These are phyloP conservation scores for Octonoba sinensis DNA, from an alignment of 2,888 invertebrate species.

Conservation along the genomic window DNA sequence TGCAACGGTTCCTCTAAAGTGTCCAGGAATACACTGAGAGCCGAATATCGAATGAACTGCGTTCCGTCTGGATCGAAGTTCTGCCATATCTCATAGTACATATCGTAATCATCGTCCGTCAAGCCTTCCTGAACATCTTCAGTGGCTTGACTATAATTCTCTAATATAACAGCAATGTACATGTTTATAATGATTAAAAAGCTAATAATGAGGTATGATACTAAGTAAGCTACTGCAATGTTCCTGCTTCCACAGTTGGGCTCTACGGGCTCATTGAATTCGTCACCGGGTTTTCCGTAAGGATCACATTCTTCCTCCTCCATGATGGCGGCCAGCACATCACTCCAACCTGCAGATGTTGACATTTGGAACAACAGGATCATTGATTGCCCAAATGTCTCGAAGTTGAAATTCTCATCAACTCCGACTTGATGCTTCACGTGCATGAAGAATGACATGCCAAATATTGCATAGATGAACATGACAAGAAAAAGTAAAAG, in stretches of 20 bases:
- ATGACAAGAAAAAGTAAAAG: conserved; percentile 96
- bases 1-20: conserved; percentile 96
- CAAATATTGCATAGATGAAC: conserved; percentile 99
- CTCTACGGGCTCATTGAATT: conserved; percentile 41
- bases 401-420: conserved; percentile 97
- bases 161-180: conserved; percentile 99
- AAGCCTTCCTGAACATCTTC: conserved; percentile 87
- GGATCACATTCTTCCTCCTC: conserved; percentile 87
- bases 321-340: conserved; percentile 93
- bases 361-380: conserved; percentile 98
- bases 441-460: conserved; percentile 99
- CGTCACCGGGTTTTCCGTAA: conserved; percentile 75
- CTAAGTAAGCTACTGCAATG: conserved; percentile 93
- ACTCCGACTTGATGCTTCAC: conserved; percentile 94
- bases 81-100: conserved; percentile 99
- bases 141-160: conserved; percentile 98
- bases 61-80: conserved; percentile 98
- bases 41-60: conserved; percentile 95
- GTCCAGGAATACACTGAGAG: conserved; percentile 94
- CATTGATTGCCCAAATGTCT: conserved; percentile 98
- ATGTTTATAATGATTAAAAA: conserved; percentile 99
- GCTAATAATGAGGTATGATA: conserved; percentile 96
- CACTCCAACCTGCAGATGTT: conserved; percentile 97
- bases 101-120: conserved; percentile 98
- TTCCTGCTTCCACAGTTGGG: conserved; percentile 91